Evolutionary conservation across 2,888 invertebrate species (phyloP).

Genomic region (Ashinkailepas kermadecensis): DNA sequence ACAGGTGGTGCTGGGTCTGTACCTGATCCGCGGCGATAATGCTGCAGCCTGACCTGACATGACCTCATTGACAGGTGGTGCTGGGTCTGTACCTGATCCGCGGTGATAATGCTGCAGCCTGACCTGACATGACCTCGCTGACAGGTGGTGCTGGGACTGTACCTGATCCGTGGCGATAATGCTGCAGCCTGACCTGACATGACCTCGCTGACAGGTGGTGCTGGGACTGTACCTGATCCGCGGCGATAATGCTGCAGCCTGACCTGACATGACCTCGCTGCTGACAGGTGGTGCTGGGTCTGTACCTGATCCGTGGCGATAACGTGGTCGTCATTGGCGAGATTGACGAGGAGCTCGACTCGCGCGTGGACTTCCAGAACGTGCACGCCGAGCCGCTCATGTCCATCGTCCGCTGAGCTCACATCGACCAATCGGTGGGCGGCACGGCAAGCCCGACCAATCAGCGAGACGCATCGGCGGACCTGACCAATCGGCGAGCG

Average conservation of each 20-base stretch:
- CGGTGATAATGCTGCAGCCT: slow-evolving; percentile 13
- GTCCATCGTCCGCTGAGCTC: slow-evolving; percentile 20
- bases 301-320: slow-evolving; percentile 23
- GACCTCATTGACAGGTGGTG: background rate
- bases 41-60: no score
- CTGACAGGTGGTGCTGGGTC: slow-evolving; percentile 13
- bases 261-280: background rate
- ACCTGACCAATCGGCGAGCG: no score
- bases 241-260: background rate
- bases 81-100: slow-evolving; percentile 22
- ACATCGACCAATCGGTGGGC: no score
- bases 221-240: slow-evolving; percentile 21
- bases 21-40: slow-evolving; percentile 23
- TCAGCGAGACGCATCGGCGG: no score
- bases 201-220: background rate
- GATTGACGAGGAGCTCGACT: slow-evolving; percentile 50
- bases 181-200: background rate
- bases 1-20: slow-evolving; percentile 15
- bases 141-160: slow-evolving; percentile 12
- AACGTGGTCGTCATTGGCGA: slow-evolving; percentile 48
- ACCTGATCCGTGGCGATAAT: slow-evolving; percentile 23
- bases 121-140: background rate
- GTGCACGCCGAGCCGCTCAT: slow-evolving; percentile 49
- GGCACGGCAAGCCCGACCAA: no score
- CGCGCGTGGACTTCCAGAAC: slow-evolving; percentile 46